Evolutionary conservation across 2,113 vertebrate species (phyloP).

Genomic region (Oncorhynchus mykiss): DNA sequence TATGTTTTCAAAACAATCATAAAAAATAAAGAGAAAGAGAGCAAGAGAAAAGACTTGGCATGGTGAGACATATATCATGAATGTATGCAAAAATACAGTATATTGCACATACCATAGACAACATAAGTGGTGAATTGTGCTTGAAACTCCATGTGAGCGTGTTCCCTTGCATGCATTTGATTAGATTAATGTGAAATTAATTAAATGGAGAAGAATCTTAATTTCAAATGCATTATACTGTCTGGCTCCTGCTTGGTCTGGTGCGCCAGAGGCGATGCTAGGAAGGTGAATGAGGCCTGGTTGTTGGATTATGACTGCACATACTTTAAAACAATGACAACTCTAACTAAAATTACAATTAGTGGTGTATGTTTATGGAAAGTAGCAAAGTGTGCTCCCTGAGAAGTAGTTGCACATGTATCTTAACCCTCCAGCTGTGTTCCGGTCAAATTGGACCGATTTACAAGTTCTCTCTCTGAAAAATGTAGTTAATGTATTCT

Average conservation of each 20-base stretch:
- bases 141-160: slow-evolving; percentile 11
- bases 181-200: slow-evolving; percentile 37
- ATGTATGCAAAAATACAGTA: background rate
- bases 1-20: slow-evolving; percentile 45
- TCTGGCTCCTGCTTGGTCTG: slow-evolving; percentile 22
- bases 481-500: too few species aligned
- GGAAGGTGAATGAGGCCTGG: slow-evolving; percentile 14
- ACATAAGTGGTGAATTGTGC: slow-evolving; percentile 21
- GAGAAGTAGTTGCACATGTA: background rate
- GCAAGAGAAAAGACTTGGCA: background rate
- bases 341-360: slow-evolving; percentile 35
- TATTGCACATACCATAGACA: slow-evolving; percentile 23
- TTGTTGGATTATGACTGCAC: slow-evolving; percentile 30
- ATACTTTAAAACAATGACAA: slow-evolving; percentile 30
- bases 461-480: too few species aligned
- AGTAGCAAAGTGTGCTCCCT: slow-evolving; percentile 10
- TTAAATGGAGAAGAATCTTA: slow-evolving; percentile 13
- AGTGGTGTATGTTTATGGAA: slow-evolving; percentile 13
- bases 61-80: background rate
- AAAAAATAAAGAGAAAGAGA: background rate
- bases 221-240: slow-evolving; percentile 19
- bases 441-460: too few species aligned
- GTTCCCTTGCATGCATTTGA: slow-evolving; percentile 16
- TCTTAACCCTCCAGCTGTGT: too few species aligned
- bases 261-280: slow-evolving; percentile 17